Evolutionary conservation across 1,140 invertebrate genomes (phyloP), one percentile per base, ranked within the genome.

Genomic region (Bombus cullumanus): DNA sequence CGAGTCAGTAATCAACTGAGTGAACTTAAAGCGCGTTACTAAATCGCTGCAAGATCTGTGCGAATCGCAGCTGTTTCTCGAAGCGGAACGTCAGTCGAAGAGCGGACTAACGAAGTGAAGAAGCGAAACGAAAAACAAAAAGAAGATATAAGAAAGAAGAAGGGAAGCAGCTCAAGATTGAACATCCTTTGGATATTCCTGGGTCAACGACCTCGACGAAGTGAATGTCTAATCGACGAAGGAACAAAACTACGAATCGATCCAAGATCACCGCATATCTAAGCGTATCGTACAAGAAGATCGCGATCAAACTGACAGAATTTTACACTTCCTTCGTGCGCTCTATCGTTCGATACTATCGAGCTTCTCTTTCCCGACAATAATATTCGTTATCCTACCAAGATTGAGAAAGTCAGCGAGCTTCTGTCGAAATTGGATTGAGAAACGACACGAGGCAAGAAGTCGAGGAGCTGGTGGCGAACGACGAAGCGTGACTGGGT

Each of bases 351-450:
- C 47, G 43, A 59, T 37, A 22, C 41, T 28, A 18, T 18, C 75
- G 57, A 25, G 4, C 25, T 25, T 34, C 28, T 15, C 41, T 68
- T 41, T 18, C n/a, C 1, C 37, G 31, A 85, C 81, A 80, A 88
- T 88, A 84, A 84, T 86, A 83, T 69, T 82, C 78, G 68, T 85
- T 66, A 75, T n/a, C 57, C 62, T 1, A 47, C 34, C 37, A n/a
- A n/a, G 37, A 39, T 4, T 1, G 37, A 31, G n/a, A 57, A 25
- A 5, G 18, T 43, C 22, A 28, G 37, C 22, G 15, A 66, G 25
- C 43, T 4, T 85, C n/a, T 37, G 13, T 69, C n/a, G 25, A 10
- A 47, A 3, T 43, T 41, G 39, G 13, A n/a, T 31, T n/a, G 41
- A 12, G 18, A 13, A 25, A 72, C 37, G 12, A 41, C 47, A 53